Evolutionary conservation across 2,113 vertebrate genomes (phyloP).

Genomic region (Myodes glareolus): DNA sequence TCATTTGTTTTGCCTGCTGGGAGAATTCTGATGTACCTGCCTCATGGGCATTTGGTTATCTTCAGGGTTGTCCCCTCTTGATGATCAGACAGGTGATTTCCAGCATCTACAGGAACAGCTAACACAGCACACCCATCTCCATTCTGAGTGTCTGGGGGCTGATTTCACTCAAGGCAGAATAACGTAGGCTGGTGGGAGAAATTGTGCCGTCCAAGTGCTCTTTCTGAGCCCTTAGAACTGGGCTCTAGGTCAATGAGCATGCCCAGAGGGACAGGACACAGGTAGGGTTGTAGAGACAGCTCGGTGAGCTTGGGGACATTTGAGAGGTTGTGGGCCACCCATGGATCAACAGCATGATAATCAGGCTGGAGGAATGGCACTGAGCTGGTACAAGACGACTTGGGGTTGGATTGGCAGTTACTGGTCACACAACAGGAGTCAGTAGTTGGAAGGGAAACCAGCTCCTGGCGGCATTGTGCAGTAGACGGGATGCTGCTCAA

Average conservation of each 20-base stretch:
- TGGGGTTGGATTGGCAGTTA: not conserved
- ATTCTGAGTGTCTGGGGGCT: fast-evolving
- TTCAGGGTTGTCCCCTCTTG: not conserved
- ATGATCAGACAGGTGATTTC: not conserved
- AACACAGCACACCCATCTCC: no score
- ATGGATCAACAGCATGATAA: not conserved
- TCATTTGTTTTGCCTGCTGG: not conserved
- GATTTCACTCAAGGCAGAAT: not conserved
- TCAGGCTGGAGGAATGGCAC: not conserved
- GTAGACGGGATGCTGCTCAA: not conserved
- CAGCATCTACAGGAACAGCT: not conserved
- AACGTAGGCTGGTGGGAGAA: not conserved
- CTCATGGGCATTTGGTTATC: not conserved
- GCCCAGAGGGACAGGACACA: fast-evolving
- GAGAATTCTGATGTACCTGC: not conserved
- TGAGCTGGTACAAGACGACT: no score
- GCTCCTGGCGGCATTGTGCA: not conserved
- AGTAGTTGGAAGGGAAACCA: not conserved
- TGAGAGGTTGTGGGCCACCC: not conserved
- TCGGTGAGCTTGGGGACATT: no score
- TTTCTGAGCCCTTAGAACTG: not conserved
- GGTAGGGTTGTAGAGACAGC: not conserved
- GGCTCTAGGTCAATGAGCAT: fast-evolving
- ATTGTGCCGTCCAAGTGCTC: fast-evolving
- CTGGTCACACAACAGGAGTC: fast-evolving